Conservation (phyloP, 2,797 vertebrate species). For the Lepidocolaptes lacrymiger region DNA sequence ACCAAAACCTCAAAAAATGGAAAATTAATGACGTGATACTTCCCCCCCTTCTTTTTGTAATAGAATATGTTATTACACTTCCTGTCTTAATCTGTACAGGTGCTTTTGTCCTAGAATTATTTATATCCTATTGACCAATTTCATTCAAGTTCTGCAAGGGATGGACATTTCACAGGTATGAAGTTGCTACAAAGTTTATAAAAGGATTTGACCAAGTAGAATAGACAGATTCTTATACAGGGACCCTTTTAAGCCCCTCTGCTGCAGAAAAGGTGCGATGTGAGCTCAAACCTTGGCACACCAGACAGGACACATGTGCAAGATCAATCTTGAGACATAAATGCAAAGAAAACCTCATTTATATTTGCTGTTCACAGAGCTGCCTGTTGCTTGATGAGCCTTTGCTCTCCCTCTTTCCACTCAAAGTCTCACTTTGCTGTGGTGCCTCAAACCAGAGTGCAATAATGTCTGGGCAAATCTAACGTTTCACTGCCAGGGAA, state of each 20-base stretch:
- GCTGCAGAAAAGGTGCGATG: background rate
- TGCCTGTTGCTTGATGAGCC: background rate
- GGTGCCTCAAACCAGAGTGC: background rate
- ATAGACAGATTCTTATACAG: background rate
- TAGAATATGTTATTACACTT: background rate
- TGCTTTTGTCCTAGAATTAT: background rate
- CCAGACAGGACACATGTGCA: background rate
- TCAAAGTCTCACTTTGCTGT: background rate
- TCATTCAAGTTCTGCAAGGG: background rate
- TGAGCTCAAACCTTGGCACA: background rate
- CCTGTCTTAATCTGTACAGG: background rate
- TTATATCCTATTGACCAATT: background rate
- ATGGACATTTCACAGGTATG: background rate
- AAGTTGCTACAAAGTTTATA: background rate
- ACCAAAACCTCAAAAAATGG: background rate
- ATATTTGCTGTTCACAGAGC: background rate
- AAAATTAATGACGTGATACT: background rate
- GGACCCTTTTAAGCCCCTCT: background rate
- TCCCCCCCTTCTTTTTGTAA: accelerated
- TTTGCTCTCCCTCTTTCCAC: background rate
- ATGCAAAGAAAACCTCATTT: background rate
- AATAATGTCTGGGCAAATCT: background rate
- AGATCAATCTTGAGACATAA: background rate
- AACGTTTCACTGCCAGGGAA: accelerated
- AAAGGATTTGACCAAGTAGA: background rate